Evolutionary conservation across 2,888 invertebrate genomes (phyloP), one percentile per base, ranked within the genome.

Genomic region (Diplolepis rosae): DNA sequence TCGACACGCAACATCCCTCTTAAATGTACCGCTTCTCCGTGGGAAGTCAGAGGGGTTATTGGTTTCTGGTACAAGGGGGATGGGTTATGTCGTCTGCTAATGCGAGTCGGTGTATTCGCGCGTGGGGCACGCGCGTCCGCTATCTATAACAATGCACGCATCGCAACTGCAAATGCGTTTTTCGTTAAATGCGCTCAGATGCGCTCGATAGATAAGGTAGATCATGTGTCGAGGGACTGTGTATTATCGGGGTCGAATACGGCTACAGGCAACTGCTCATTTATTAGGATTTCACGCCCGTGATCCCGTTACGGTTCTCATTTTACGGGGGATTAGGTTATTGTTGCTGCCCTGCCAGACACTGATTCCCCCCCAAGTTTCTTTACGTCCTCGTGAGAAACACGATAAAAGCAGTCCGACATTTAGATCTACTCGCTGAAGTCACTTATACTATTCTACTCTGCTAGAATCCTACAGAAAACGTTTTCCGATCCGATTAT

Each of bases 241-340:
- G 71, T 75, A 77, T 75, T 73, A 76, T 74, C 71, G 78, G 74
- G 74, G 76, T 76, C 77, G 72, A 76, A 18, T 39, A 70, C 68
- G 77, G 69, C 73, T 74, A 73, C 77, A 72, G 72, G 76, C 80
- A 81, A 84, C 80, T 84, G 85, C 84, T 85, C 85, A 85, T 85
- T 85, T 85, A 85, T 86, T 84, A 86, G 85, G 84, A 86, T 85
- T 85, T 85, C 83, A 85, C 83, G 85, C 82, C 80, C 73, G 81
- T 80, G 81, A 82, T 85, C 82, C 83, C 81, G 79, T 84, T 85
- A 81, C 77, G 72, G 74, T 77, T 80, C 81, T 83, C 81, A 80
- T 82, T 83, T 83, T 81, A 84, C 82, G 79, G 81, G 80, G 82
- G 80, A 81, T 83, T 82, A 82, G 76, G 75, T 78, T 77, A 79